A percentile compares a stretch with the other conserved stretches of the same genome.
Conservation (phyloP, 1,140 invertebrate genomes). For the Bombus turneri region DNA sequence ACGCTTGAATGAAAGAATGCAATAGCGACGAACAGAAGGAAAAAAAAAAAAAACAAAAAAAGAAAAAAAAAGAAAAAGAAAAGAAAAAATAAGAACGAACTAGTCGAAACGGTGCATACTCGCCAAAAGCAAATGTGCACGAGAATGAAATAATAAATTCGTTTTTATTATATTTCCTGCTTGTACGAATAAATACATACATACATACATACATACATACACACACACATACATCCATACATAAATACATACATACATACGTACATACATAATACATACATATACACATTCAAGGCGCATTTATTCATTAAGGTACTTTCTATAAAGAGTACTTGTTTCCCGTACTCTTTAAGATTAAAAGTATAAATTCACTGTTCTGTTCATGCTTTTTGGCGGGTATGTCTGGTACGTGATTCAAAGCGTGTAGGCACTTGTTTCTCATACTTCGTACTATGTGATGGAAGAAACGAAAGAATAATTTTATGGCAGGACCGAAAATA, state of each 20-base stretch:
- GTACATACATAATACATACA: not conserved
- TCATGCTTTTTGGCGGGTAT: slow-evolving; percentile 33
- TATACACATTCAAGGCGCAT: slow-evolving; percentile 42
- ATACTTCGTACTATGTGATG: slow-evolving; percentile 61
- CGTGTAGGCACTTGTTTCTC: slow-evolving; percentile 58
- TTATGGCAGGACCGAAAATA: slow-evolving; percentile 61
- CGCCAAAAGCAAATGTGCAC: slow-evolving; percentile 31
- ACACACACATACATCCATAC: not conserved
- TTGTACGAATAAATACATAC: slow-evolving; percentile 30
- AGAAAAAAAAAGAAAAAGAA: slow-evolving; percentile 26
- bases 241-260: not conserved
- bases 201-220: not conserved
- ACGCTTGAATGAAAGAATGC: slow-evolving; percentile 36
- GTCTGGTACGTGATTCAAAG: slow-evolving; percentile 34
- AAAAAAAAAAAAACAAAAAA: slow-evolving; percentile 11
- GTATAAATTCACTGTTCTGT: slow-evolving; percentile 11
- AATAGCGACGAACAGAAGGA: slow-evolving; percentile 17
- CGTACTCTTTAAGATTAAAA: not conserved
- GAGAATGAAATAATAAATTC: slow-evolving; percentile 15
- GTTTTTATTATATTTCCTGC: slow-evolving; percentile 28
- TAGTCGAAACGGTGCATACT: slow-evolving; percentile 28
- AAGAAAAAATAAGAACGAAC: slow-evolving; percentile 26
- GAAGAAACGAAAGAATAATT: slow-evolving; percentile 47
- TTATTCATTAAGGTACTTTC: slow-evolving; percentile 33
- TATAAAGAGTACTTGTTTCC: not conserved